Evolutionary conservation across 2,797 vertebrate genomes (phyloP).

Genomic region (Rhinella marina): DNA sequence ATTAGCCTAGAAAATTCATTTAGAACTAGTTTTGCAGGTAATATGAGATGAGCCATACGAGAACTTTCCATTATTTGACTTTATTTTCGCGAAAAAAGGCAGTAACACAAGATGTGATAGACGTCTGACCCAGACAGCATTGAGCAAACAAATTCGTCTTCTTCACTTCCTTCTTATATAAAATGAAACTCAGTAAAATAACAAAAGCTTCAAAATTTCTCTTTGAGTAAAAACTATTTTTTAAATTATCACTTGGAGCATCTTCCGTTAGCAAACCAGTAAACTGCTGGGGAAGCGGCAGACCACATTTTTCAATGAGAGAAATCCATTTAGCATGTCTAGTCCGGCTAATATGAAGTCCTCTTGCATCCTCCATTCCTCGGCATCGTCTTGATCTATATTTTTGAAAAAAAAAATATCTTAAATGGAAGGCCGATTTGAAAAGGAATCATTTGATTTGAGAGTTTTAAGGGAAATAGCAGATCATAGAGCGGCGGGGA

Average conservation of each 20-base stretch:
- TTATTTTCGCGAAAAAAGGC: too few relatives aligned
- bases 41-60: too few relatives aligned
- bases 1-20: too few relatives aligned
- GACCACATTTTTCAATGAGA: slow-evolving; percentile 2
- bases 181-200: background rate
- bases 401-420: background rate
- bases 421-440: slow-evolving; percentile 10
- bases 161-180: background rate
- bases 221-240: background rate
- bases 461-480: slow-evolving; percentile 24
- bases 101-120: background rate
- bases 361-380: background rate
- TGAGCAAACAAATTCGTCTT: background rate
- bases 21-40: too few relatives aligned
- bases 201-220: slow-evolving; percentile 11
- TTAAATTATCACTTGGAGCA: slow-evolving; percentile 4
- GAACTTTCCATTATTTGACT: too few relatives aligned
- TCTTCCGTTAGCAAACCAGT: too few relatives aligned
- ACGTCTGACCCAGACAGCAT: background rate
- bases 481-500: background rate
- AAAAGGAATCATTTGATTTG: slow-evolving; percentile 35
- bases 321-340: background rate
- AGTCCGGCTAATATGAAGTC: background rate
- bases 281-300: background rate
- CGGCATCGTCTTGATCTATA: slow-evolving; percentile 16